Conservation (phyloP, 2,888 invertebrate species). For the Syritta pipiens region DNA sequence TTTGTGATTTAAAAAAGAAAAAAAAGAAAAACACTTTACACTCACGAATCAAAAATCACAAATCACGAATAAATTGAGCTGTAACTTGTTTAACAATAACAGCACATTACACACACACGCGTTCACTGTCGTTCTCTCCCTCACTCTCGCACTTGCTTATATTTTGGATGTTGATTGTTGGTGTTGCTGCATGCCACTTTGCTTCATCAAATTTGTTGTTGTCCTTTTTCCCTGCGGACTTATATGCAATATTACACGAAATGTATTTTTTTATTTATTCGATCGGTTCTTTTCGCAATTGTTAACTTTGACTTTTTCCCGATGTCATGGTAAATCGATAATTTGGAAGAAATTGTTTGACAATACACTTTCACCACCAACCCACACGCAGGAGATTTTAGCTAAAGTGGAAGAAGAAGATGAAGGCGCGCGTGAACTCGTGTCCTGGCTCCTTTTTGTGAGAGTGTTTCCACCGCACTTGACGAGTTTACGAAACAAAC, state of each 20-base stretch:
- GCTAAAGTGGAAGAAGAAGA: neutral
- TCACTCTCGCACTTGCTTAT: neutral
- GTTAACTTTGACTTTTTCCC: neutral
- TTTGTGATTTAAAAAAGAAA: too few species aligned
- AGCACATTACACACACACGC: neutral
- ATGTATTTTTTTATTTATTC: neutral
- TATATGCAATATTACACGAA: too few species aligned
- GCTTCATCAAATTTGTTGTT: too few species aligned
- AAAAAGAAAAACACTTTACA: conserved; percentile 3
- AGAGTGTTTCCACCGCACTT: too few species aligned
- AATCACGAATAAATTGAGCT: too few species aligned
- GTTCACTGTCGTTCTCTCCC: neutral
- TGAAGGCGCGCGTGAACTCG: neutral
- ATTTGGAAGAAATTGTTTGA: conserved; percentile 7
- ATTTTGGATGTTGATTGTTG: too few species aligned
- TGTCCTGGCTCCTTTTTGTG: neutral
- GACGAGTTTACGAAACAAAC: too few species aligned
- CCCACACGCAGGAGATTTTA: neutral
- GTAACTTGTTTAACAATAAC: conserved; percentile 11
- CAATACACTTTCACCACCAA: conserved; percentile 18
- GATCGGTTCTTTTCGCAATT: neutral
- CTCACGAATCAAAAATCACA: neutral
- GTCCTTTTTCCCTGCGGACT: too few species aligned
- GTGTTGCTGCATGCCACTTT: too few species aligned
- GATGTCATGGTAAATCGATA: conserved; percentile 28